Conservation (phyloP, 2,888 invertebrate genomes). For the Flexamia atlantica region DNA sequence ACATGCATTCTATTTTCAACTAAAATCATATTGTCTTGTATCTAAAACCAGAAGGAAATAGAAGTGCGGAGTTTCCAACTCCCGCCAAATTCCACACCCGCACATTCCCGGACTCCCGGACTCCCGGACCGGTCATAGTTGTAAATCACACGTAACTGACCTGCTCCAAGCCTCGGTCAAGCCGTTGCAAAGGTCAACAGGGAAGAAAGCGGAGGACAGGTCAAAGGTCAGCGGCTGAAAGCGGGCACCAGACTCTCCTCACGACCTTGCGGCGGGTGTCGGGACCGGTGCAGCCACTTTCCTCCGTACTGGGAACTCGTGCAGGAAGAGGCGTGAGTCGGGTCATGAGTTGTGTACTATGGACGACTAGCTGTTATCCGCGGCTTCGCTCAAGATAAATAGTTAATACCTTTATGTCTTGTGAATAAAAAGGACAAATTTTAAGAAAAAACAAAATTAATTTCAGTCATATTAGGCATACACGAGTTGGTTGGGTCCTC, state of each 20-base stretch:
- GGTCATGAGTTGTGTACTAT: no score
- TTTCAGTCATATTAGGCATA: no score
- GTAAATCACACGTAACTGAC: constrained; percentile 12
- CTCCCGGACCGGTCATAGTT: not conserved
- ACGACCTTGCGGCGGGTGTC: not conserved
- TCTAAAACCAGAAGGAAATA: no score
- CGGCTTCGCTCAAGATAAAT: no score
- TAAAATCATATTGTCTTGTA: no score
- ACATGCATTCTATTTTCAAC: no score
- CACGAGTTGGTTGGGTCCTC: constrained; percentile 93
- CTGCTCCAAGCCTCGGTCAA: constrained; percentile 2
- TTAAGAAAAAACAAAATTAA: no score
- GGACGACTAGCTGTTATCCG: no score
- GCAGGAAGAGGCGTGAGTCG: not conserved
- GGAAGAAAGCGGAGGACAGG: constrained; percentile 15
- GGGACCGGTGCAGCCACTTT: not conserved
- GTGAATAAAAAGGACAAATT: no score
- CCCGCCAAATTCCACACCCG: no score
- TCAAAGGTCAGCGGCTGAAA: constrained; percentile 7
- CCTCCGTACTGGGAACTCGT: not conserved
- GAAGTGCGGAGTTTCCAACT: no score
- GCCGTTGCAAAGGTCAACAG: not conserved
- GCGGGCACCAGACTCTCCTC: constrained; percentile 3
- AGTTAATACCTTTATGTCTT: no score
- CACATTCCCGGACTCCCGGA: not conserved